These are phyloP conservation scores for Zeus faber DNA, from an alignment of 2,113 vertebrate species.

Conservation along the genomic window DNA sequence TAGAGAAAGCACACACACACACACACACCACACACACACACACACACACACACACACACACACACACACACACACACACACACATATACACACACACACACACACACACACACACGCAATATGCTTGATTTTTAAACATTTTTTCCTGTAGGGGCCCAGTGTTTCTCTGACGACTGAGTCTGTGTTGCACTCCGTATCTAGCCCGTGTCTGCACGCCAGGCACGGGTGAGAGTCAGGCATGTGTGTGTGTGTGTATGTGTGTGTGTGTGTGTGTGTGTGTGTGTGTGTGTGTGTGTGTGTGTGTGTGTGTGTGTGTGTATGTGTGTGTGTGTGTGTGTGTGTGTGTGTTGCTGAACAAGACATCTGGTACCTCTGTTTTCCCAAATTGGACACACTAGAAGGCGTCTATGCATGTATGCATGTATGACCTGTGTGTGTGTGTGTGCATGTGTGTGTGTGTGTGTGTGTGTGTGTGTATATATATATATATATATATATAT, in stretches of 20 bases:
- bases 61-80: background rate
- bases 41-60: background rate
- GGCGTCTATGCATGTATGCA: background rate
- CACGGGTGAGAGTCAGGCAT: background rate
- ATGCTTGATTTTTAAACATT: no score
- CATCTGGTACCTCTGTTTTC: no score
- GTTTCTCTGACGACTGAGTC: no score
- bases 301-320: constrained; percentile 4
- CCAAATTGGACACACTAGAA: no score
- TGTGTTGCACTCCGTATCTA: no score
- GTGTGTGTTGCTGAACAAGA: no score
- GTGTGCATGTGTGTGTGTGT: no score
- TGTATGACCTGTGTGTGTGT: constrained; percentile 10
- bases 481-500: no score
- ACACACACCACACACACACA: background rate
- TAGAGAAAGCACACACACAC: constrained; percentile 21
- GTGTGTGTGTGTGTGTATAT: no score
- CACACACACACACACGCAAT: background rate
- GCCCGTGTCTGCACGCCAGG: background rate
- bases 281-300: background rate
- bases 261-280: constrained; percentile 4
- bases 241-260: background rate
- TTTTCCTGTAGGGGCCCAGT: no score
- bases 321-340: constrained; percentile 15
- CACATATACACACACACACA: background rate